A percentile compares a stretch with the other conserved stretches of the same genome.
Conservation (phyloP, 1,140 invertebrate genomes). For the Sesamia nonagrioides region DNA sequence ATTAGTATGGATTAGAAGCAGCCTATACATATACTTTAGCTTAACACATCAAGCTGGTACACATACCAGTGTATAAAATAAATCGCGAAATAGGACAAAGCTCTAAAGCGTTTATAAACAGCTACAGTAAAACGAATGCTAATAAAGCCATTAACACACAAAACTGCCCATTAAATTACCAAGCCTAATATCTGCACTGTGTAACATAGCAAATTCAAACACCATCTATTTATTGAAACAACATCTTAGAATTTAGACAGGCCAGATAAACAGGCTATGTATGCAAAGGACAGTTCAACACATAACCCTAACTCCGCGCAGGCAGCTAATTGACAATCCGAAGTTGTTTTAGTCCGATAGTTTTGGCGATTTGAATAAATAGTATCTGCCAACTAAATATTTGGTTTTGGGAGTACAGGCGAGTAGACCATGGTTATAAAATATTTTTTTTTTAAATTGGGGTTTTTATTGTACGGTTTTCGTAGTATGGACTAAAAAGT, state of each 20-base stretch:
- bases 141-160: neutral
- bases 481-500: no score
- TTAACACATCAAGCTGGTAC: no score
- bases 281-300: slow-evolving; percentile 49
- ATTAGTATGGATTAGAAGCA: no score
- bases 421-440: slow-evolving; percentile 34
- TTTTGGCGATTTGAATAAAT: slow-evolving; percentile 73
- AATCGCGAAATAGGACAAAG: no score
- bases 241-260: slow-evolving; percentile 62
- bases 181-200: neutral
- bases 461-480: no score
- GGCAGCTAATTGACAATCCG: slow-evolving; percentile 72
- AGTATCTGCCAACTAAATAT: slow-evolving; percentile 59
- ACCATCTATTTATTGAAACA: slow-evolving; percentile 63
- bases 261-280: neutral
- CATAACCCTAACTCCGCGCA: slow-evolving; percentile 44
- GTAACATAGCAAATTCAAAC: neutral
- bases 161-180: neutral
- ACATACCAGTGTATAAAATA: no score
- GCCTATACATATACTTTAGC: no score
- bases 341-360: slow-evolving; percentile 70
- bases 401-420: slow-evolving; percentile 54
- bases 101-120: neutral
- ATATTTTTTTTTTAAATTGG: neutral
- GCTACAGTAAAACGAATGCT: neutral